Conservation (phyloP, 1,140 invertebrate species). For the Sitophilus oryzae region DNA sequence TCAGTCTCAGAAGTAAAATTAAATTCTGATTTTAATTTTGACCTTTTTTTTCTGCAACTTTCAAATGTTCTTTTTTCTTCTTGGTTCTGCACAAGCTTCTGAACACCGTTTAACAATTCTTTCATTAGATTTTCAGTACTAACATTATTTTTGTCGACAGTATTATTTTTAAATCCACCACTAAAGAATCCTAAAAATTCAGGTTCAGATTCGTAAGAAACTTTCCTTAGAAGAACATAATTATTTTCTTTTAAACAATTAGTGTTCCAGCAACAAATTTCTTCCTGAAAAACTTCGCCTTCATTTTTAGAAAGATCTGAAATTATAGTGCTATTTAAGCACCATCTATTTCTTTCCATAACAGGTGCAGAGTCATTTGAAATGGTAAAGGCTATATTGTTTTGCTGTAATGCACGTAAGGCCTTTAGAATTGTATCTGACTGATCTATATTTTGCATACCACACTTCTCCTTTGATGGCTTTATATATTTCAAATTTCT, state of each 20-base stretch:
- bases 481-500: neutral
- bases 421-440: constrained; percentile 16
- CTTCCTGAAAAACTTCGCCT: neutral
- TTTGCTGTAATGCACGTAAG: constrained; percentile 20
- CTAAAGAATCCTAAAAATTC: constrained; percentile 24
- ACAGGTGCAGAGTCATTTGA: constrained; percentile 16
- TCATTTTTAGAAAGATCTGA: neutral
- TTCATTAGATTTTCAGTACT: neutral
- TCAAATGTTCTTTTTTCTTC: neutral
- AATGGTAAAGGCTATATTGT: constrained; percentile 30
- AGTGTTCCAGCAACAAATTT: constrained; percentile 1
- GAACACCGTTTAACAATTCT: constrained; percentile 7
- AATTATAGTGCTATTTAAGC: neutral
- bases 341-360: neutral
- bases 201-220: constrained; percentile 6
- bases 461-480: too few relatives aligned
- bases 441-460: neutral
- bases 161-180: constrained; percentile 25
- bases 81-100: constrained; percentile 6
- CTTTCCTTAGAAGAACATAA: constrained; percentile 10
- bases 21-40: neutral
- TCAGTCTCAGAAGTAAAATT: constrained; percentile 23
- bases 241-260: constrained; percentile 5
- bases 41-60: neutral
- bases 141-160: neutral